Conservation (phyloP, 1,140 invertebrate genomes). For the Anadara kagoshimensis region DNA sequence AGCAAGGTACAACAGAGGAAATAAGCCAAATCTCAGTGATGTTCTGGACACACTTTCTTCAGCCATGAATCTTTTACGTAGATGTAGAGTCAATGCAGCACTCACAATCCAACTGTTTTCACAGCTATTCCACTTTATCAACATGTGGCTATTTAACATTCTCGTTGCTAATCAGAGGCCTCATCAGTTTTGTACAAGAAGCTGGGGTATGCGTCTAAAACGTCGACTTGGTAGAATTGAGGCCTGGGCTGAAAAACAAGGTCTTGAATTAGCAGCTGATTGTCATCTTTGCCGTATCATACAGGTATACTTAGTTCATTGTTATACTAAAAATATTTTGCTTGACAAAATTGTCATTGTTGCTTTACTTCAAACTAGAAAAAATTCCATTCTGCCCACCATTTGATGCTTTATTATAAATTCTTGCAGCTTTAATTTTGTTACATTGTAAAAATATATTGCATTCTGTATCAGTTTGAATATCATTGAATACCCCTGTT, state of each 20-base stretch:
- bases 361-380: not conserved
- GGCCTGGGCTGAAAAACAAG: constrained; percentile 97
- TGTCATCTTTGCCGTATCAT: constrained; percentile 96
- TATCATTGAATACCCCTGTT: too few species aligned
- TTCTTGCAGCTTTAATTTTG: too few species aligned
- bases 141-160: constrained; percentile 96
- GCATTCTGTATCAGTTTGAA: too few species aligned
- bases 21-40: constrained; percentile 70
- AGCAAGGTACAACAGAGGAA: constrained; percentile 40
- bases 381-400: not conserved
- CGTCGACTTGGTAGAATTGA: constrained; percentile 89
- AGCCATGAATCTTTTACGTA: constrained; percentile 92
- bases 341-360: not conserved
- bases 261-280: constrained; percentile 96
- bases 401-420: too few species aligned
- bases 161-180: constrained; percentile 76
- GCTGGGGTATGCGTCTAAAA: constrained; percentile 89
- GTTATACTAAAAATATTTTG: not conserved
- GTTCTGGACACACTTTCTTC: constrained; percentile 82
- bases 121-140: constrained; percentile 98
- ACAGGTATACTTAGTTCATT: constrained; percentile 78
- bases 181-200: constrained; percentile 77
- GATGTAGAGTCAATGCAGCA: constrained; percentile 97
- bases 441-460: too few species aligned
- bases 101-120: constrained; percentile 99